Evolutionary conservation across 2,797 vertebrate species (phyloP).

Genomic region (Pyrrhura leucotis): DNA sequence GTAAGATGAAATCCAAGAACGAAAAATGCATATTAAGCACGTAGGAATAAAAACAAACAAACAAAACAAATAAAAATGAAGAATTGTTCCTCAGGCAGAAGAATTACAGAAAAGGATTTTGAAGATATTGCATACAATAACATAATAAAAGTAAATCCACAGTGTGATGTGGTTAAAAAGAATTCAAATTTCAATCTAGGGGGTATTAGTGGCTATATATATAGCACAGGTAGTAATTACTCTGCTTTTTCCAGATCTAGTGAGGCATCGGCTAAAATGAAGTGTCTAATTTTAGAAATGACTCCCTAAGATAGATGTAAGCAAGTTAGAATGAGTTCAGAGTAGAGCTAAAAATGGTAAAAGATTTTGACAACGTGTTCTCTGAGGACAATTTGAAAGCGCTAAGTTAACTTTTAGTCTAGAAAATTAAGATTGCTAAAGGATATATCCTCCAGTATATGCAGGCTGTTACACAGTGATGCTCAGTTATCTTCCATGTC

Average conservation of each 20-base stretch:
- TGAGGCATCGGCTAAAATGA: background rate
- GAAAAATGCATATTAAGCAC: background rate
- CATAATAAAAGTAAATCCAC: background rate
- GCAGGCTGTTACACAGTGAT: background rate
- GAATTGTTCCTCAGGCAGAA: background rate
- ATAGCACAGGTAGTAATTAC: background rate
- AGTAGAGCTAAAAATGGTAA: background rate
- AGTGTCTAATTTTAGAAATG: background rate
- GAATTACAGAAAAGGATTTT: background rate
- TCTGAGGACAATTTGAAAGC: background rate
- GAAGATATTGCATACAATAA: background rate
- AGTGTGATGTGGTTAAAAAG: conserved; percentile 11
- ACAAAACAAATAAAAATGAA: background rate
- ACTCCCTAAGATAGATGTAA: background rate
- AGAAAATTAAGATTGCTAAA: background rate
- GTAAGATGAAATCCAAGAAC: background rate
- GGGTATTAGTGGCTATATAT: background rate
- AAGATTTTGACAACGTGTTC: background rate
- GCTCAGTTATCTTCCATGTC: background rate
- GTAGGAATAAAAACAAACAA: background rate
- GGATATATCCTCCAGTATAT: background rate
- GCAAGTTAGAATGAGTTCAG: background rate
- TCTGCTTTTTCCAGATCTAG: background rate
- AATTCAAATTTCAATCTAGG: background rate
- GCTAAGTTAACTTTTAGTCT: background rate